A percentile compares a stretch with the other conserved stretches of the same genome.
phyloP scores from a whole-genome alignment of 2,797 vertebrate genomes.

The Scarus forsteni region DNA sequence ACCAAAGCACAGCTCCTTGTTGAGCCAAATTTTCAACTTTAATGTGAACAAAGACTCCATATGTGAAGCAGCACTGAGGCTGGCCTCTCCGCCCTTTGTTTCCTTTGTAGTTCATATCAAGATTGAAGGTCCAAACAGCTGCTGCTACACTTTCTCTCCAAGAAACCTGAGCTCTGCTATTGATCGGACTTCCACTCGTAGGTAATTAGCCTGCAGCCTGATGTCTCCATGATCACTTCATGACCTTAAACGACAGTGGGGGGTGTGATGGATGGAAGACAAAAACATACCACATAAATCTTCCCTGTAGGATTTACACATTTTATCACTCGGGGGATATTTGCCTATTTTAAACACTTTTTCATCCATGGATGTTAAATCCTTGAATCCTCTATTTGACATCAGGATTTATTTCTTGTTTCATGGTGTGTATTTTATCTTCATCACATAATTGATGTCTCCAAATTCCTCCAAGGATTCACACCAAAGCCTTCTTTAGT shows the following conservation, averaged over 20 bases:
- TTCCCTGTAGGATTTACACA: slow-evolving; percentile 48
- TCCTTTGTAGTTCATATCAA: slow-evolving; percentile 59
- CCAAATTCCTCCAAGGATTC: slow-evolving; percentile 9
- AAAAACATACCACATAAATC: slow-evolving; percentile 52
- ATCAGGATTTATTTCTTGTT: slow-evolving; percentile 26
- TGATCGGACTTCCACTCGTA: slow-evolving; percentile 76
- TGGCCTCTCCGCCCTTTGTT: slow-evolving; percentile 32
- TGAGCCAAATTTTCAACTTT: slow-evolving; percentile 15
- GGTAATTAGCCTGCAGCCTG: slow-evolving; percentile 77
- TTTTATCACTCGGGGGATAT: slow-evolving; percentile 13
- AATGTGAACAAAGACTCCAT: slow-evolving; percentile 34
- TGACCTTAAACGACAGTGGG: slow-evolving; percentile 59
- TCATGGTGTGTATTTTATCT: slow-evolving; percentile 35
- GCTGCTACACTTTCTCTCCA: slow-evolving; percentile 70
- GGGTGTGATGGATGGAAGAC: slow-evolving; percentile 60
- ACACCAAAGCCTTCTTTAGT: slow-evolving; percentile 7
- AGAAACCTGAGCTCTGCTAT: slow-evolving; percentile 83
- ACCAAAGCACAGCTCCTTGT: background rate
- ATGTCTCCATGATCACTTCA: slow-evolving; percentile 73
- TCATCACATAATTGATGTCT: slow-evolving; percentile 27
- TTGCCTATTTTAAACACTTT: slow-evolving; percentile 33
- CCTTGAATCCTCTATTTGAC: slow-evolving; percentile 11
- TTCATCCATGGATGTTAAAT: slow-evolving; percentile 12
- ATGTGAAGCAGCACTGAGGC: slow-evolving; percentile 38
- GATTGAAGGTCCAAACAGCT: slow-evolving; percentile 71